These are phyloP conservation scores for Tipula helvola DNA, from an alignment of 2,888 invertebrate species.

Conservation along the genomic window DNA sequence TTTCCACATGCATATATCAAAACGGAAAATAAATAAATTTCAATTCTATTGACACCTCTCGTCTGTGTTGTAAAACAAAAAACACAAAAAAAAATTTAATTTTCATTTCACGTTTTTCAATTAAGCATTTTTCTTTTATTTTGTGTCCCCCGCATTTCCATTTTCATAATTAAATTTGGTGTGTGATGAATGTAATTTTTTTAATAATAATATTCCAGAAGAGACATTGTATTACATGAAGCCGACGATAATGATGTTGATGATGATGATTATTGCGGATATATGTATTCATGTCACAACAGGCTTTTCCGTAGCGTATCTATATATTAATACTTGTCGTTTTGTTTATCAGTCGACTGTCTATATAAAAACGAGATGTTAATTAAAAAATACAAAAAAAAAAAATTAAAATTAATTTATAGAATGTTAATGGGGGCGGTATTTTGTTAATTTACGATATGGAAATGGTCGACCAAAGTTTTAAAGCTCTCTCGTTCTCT, in stretches of 20 bases:
- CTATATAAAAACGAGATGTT: background rate
- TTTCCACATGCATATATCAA: background rate
- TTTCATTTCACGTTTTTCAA: background rate
- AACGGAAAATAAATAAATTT: background rate
- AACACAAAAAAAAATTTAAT: background rate
- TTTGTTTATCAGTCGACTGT: background rate
- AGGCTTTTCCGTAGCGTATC: background rate
- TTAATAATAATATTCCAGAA: background rate
- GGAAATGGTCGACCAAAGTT: background rate
- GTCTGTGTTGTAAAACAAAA: background rate
- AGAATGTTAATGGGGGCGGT: background rate
- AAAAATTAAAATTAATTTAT: no score
- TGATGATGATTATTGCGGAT: background rate
- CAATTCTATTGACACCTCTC: background rate
- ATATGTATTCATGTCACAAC: background rate
- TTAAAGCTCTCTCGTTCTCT: background rate
- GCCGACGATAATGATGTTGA: background rate
- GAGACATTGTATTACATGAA: background rate
- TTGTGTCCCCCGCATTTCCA: background rate
- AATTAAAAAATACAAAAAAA: background rate
- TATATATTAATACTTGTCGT: background rate
- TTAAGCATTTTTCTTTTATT: background rate
- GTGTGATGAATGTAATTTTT: slow-evolving; percentile 4
- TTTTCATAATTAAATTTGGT: background rate
- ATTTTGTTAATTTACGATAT: background rate